Base-by-base conservation (phyloP, 2,888 invertebrate species). In the Lypha dubia region DNA sequence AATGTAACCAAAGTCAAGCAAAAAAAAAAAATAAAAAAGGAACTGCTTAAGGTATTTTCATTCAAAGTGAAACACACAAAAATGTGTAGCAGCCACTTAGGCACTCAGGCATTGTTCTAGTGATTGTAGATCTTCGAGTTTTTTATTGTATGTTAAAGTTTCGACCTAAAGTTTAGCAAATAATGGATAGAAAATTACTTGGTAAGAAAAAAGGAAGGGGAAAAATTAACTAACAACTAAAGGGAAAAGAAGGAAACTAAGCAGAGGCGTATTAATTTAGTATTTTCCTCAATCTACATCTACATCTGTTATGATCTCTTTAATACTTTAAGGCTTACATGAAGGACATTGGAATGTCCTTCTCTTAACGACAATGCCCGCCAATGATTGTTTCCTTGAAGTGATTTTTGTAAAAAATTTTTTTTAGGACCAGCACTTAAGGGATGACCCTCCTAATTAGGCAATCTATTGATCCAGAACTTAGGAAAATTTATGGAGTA, bases 21-120 rank as follows among this genome's bases (percentile, higher is more conserved):
- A 9, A 1, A 44, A n/a, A 70, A 62, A 24, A 49, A 13, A 5
- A 44, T 49, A 35, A 24, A n/a, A n/a, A 6, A 24, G 38, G 51
- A 76, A 60, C 60, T 51, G 67, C 60, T 75, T 67, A 65, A 75
- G 75, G 75, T 75, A 63, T 11, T 8, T 74, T 15, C 49, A 38
- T 22, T 24, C 11, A 41, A 62, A 75, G 28, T n/a, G 44, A 35
- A 49, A 76, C n/a, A 49, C 13, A 49, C 20, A 51, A 1, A 35
- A 70, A 49, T 28, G 13, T n/a, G 32, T 44, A 71, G 71, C 62
- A 70, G 44, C 63, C 35, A 28, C 4, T 28, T 11, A 28, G 62
- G 62, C 13, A 24, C 22, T 46, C 6, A 56, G 51, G 28, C 35
- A 41, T 53, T 75, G 41, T 22, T 65, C 24, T 22, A 24, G 15